Evolutionary conservation across 2,888 invertebrate genomes (phyloP), one percentile per base, ranked within the genome.

Genomic region (Ennomos quercinarius): DNA sequence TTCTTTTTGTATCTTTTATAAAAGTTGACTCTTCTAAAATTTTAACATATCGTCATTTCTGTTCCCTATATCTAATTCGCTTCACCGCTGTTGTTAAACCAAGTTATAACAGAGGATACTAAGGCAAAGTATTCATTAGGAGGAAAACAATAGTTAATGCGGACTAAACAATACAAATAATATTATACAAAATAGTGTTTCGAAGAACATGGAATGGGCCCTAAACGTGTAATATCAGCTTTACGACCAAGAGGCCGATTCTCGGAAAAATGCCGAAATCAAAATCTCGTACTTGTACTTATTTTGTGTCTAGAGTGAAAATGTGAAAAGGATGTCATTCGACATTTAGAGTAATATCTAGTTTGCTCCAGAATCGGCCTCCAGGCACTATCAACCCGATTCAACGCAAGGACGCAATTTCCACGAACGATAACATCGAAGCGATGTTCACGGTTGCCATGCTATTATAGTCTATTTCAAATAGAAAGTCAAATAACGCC

Each of bases 1-100:
- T 89, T 87, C 84, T 87, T 90, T 80, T 89, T 88, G 85, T 91
- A 82, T 90, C 87, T 87, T 89, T 91, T 92, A 92, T 91, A 92
- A 92, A 92, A 92, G 90, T 91, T 86, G 91, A 88, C 89, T 92
- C 89, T 27, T 91, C 88, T 90, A 90, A 89, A 91, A 90, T 89
- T 87, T 88, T 88, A 90, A 91, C 91, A 89, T 88, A 87, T 90
- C 91, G 84, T 90, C 89, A 88, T 89, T 87, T 90, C 91, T 89
- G 89, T 91, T 91, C 87, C 91, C 92, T 91, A 91, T 87, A 86
- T 81, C 90, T 91, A 91, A 85, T 85, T 89, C 88, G 86, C 91
- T 87, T 90, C 87, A 85, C 89, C 91, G 77, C 86, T 86, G 87
- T 81, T 81, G 80, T 89, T 83, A 87, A 88, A 89, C 76, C 77